phyloP scores from a whole-genome alignment of 2,888 invertebrate genomes.

The Hesperia comma region DNA sequence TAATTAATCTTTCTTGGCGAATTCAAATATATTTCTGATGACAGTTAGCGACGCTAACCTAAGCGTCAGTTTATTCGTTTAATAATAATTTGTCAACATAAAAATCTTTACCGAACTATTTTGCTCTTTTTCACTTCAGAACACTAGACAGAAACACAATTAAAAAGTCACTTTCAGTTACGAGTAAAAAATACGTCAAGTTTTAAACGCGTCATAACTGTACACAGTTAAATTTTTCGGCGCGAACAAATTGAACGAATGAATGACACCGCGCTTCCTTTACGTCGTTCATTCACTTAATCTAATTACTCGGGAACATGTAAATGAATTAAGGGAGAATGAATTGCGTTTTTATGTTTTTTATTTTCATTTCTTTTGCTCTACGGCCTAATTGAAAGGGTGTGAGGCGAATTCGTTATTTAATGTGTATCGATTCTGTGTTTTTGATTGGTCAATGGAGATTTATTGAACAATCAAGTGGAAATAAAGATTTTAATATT shows the following conservation, averaged over 20 bases:
- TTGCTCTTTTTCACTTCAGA: too few relatives aligned
- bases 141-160: too few relatives aligned
- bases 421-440: slow-evolving; percentile 7
- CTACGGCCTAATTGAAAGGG: slow-evolving; percentile 17
- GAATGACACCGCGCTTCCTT: slow-evolving; percentile 34
- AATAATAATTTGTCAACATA: too few relatives aligned
- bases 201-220: slow-evolving; percentile 10
- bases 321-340: slow-evolving; percentile 59
- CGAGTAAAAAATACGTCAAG: not conserved
- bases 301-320: slow-evolving; percentile 54
- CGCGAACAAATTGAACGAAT: slow-evolving; percentile 26
- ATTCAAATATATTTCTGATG: too few relatives aligned
- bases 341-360: slow-evolving; percentile 56
- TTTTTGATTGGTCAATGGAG: too few relatives aligned
- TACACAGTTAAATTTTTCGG: slow-evolving; percentile 22
- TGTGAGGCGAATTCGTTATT: not conserved
- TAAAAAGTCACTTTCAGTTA: not conserved
- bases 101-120: too few relatives aligned
- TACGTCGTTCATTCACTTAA: slow-evolving; percentile 45
- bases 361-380: slow-evolving; percentile 39
- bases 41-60: too few relatives aligned
- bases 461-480: too few relatives aligned
- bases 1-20: too few relatives aligned
- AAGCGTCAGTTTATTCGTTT: too few relatives aligned
- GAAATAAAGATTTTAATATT: too few relatives aligned